Evolutionary conservation across 1,140 invertebrate species (phyloP), one percentile per base, ranked within the genome.

Genomic region (Aphis gossypii): DNA sequence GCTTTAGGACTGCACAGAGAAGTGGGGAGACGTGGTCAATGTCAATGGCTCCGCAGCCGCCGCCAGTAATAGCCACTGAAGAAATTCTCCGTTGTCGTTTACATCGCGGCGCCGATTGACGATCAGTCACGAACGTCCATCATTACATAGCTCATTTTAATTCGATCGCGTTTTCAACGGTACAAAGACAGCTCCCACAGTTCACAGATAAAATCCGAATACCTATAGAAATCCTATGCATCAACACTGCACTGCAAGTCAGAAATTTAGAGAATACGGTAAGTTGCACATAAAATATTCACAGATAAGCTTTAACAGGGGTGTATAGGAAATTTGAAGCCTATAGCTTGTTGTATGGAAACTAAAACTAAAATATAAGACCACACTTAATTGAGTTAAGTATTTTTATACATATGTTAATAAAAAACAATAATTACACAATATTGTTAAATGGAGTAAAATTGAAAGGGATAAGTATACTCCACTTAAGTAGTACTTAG

Each of bases 111-210:
- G 76, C 11, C 90, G 56, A 91, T 68, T 82, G 54, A 30, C 76
- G 90, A 83, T 92, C 90, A 92, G 90, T 92, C 90, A 92, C 68
- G 68, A 92, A 92, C 35, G 90, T 92, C 90, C 48, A 82, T 92
- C 48, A 91, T 76, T 46, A 83, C 35, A 68, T 68, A n/a, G 68
- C 38, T 25, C 11, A 92, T 92, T 92, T 41, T 92, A 83, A 83
- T 92, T 82, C 68, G 18, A 92, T 92, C 90, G 68, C 18, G 30
- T 76, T 48, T 90, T 89, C 9, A 35, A 35, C 46, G 1, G 41
- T 30, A 44, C 3, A 30, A 76, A 68, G 41, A 30, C 60, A 38
- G 41, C 51, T 84, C 60, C 60, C 60, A 76, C 60, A 76, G 60
- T 76, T n/a, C 60, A 14, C 30, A 76, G 14, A 76, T 76, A 76